These are phyloP conservation scores for Muschampia plurimacula DNA, from an alignment of 2,888 invertebrate species.

Conservation along the genomic window DNA sequence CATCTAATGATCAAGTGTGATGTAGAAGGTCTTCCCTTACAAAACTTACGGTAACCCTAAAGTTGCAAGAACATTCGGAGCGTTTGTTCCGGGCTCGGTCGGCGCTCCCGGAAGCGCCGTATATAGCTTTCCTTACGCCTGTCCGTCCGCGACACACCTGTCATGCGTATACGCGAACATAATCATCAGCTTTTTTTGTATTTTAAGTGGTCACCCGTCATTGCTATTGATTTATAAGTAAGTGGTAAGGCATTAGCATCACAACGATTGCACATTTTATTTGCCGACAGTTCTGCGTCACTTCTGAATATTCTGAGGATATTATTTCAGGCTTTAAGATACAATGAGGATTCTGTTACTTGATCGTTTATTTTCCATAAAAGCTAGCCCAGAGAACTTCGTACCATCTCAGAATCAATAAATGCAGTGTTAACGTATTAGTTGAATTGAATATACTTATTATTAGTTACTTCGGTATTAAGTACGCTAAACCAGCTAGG, in stretches of 20 bases:
- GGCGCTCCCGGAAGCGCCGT: slow-evolving; percentile 69
- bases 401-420: no score
- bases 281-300: background rate
- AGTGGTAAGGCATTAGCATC: no score
- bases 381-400: no score
- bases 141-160: slow-evolving; percentile 26
- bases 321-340: background rate
- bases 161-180: background rate
- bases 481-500: no score
- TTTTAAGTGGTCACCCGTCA: background rate
- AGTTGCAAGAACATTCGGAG: slow-evolving; percentile 9
- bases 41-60: background rate
- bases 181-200: slow-evolving; percentile 2
- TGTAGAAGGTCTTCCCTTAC: no score
- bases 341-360: no score
- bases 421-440: no score
- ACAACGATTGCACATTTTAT: background rate
- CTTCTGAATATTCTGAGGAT: background rate
- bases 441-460: no score
- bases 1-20: no score
- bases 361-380: no score
- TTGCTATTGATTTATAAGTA: background rate
- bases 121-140: slow-evolving; percentile 53
- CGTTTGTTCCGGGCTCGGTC: slow-evolving; percentile 54
- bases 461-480: no score